These are phyloP conservation scores for Euborellia annulipes DNA, from an alignment of 1,140 invertebrate genomes.

Conservation along the genomic window DNA sequence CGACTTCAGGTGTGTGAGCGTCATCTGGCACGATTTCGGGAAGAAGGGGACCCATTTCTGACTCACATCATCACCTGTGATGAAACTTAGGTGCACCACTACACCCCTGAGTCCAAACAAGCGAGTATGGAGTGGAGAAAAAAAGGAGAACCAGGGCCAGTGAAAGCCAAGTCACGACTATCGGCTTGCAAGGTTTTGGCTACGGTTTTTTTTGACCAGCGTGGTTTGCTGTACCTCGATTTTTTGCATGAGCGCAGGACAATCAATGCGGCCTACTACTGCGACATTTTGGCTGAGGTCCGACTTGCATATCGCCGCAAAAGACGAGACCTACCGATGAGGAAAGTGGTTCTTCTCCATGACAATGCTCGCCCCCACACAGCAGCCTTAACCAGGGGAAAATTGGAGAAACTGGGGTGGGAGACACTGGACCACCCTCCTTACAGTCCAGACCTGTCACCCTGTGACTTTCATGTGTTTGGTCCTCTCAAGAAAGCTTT, in stretches of 20 bases:
- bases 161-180: slow-evolving; percentile 13
- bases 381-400: slow-evolving; percentile 3
- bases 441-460: background rate
- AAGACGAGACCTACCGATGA: background rate
- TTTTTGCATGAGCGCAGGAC: slow-evolving; percentile 1
- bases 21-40: background rate
- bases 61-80: slow-evolving; percentile 1
- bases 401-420: slow-evolving; percentile 9
- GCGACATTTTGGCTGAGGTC: background rate
- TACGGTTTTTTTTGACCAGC: slow-evolving; percentile 19
- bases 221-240: slow-evolving; percentile 14
- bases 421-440: background rate
- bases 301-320: background rate
- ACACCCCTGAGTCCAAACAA: background rate
- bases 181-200: slow-evolving; percentile 18
- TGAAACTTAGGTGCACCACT: slow-evolving; percentile 1
- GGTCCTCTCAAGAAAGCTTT: background rate
- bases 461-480: slow-evolving; percentile 5
- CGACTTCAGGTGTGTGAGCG: background rate
- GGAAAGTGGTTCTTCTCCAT: background rate
- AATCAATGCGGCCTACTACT: slow-evolving; percentile 4
- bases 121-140: background rate
- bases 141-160: slow-evolving; percentile 3
- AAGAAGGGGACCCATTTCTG: background rate
- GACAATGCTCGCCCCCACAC: slow-evolving; percentile 1